Evolutionary conservation across 2,113 vertebrate genomes (phyloP), one percentile per base, ranked within the genome.

Genomic region (Gadus chalcogrammus): DNA sequence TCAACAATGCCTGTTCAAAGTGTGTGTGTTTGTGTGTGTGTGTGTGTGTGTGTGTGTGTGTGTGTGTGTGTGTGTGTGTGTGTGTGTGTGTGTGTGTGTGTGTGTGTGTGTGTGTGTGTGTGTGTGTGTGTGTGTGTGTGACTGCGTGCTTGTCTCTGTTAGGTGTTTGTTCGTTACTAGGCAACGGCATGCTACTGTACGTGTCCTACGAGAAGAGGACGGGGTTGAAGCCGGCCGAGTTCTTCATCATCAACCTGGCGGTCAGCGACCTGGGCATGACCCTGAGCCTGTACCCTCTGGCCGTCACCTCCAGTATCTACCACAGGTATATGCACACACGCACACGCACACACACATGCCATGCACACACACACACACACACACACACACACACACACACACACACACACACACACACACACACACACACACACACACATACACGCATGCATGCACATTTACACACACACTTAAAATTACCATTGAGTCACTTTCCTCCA

Each of bases 211-310:
- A 83, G 71, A 88, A 85, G 77, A 89, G 77, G 64, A 83, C 86
- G 63, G 71, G 85, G 42, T 61, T 91, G 74, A 91, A 91, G 74
- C 86, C 89, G 64, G 88, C 85, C 7, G 89, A 91, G 79, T 87
- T 87, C 71, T 90, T 91, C 75, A 87, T 91, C 59, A 74, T 88
- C 69, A 91, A 91, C 75, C 83, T 90, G 70, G 89, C 88, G 18
- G 55, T 90, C 73, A 91, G 90, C 66, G 88, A 91, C 66, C 77
- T 90, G 82, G 83, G 85, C 64, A 87, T 91, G 88, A 90, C 88
- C 35, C 38, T 90, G 76, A 85, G 81, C 52, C 79, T 90, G 72
- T 88, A 85, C 65, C 88, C 89, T 64, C 83, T 91, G 42, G 90
- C 89, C 52, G 78, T 89, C 76, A 84, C 81, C 64, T 91, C 88